A percentile compares a stretch with the other conserved stretches of the same genome.
Evolutionary conservation across 1,140 invertebrate species (phyloP).

Genomic region (Tribolium castaneum): DNA sequence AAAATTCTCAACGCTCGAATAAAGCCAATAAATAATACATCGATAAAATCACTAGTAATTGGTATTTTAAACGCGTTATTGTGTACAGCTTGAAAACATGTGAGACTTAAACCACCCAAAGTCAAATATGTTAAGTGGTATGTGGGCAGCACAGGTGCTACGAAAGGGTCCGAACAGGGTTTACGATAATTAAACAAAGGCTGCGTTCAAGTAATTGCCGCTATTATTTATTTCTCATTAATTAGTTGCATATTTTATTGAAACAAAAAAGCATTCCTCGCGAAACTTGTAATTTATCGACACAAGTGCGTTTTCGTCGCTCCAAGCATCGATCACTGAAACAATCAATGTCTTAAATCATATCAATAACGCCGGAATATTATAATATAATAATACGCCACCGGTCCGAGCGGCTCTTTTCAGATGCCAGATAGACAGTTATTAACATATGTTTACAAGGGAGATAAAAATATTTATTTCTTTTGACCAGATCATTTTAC

Average conservation of each 20-base stretch:
- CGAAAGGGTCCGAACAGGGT: conserved; percentile 36
- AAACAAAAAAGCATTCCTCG: not conserved
- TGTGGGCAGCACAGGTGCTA: conserved; percentile 48
- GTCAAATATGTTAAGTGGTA: conserved; percentile 46
- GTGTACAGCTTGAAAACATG: conserved; percentile 23
- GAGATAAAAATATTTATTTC: conserved; percentile 44
- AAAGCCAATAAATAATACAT: conserved; percentile 37
- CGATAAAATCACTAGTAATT: conserved; percentile 40
- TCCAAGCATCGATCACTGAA: not conserved
- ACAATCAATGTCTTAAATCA: not conserved
- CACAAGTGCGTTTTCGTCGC: conserved; percentile 16
- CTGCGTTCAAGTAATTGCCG: conserved; percentile 31
- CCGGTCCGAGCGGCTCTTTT: conserved; percentile 24
- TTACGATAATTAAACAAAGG: conserved; percentile 43
- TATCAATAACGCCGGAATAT: conserved; percentile 24
- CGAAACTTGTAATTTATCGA: conserved; percentile 21
- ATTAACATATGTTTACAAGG: conserved; percentile 43
- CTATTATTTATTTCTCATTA: conserved; percentile 37
- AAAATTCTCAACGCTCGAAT: conserved; percentile 23
- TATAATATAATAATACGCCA: conserved; percentile 27
- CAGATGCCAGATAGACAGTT: conserved; percentile 37
- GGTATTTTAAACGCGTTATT: conserved; percentile 39
- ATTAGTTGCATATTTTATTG: conserved; percentile 17
- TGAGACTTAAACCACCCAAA: conserved; percentile 44
- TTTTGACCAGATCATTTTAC: conserved; percentile 38